Evolutionary conservation across 2,113 vertebrate genomes (phyloP), one percentile per base, ranked within the genome.

Genomic region (Nestor notabilis): DNA sequence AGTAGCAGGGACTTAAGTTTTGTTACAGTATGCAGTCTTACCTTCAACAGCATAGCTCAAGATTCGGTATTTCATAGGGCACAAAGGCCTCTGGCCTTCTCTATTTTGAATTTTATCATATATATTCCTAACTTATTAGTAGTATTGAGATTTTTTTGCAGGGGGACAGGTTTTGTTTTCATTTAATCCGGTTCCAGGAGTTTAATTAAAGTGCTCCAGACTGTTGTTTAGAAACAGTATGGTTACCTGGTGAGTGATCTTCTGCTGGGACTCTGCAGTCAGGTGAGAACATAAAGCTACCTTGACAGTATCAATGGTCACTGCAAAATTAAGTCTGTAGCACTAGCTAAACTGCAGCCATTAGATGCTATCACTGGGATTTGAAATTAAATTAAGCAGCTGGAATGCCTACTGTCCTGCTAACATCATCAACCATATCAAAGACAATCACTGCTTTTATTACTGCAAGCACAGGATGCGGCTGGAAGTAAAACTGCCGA

Each of bases 341-440:
- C 81, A 70, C 72, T 39, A 80, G 94, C 89, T 95, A 85, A 95
- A 75, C 93, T n/a, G 5, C 65, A 91, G 72, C 72, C 89, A 88
- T 77, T 94, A 93, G 72, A 91, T 96, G 46, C 72, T 96, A 86
- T 90, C 60, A 64, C 68, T 92, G 84, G 83, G 75, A 95, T 92
- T 87, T 95, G 66, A 96, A 97, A 97, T 98, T 87, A 97, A 98
- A 97, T 97, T 95, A 97, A 94, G 88, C 89, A 97, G 80, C 83
- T 97, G 96, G 81, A 96, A 96, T 87, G 55, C 71, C 88, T 83
- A 53, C 95, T 95, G 66, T 96, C 92, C 82, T 84, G 72, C 89
- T 95, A 97, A 80, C 88, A 95, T 96, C 80, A 92, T 97, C 93
- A 96, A 70, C 56, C 72, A 76, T 97, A 95, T 94, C 93, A 96